phyloP scores from a whole-genome alignment of 2,797 vertebrate genomes.

The Hipposideros larvatus region DNA sequence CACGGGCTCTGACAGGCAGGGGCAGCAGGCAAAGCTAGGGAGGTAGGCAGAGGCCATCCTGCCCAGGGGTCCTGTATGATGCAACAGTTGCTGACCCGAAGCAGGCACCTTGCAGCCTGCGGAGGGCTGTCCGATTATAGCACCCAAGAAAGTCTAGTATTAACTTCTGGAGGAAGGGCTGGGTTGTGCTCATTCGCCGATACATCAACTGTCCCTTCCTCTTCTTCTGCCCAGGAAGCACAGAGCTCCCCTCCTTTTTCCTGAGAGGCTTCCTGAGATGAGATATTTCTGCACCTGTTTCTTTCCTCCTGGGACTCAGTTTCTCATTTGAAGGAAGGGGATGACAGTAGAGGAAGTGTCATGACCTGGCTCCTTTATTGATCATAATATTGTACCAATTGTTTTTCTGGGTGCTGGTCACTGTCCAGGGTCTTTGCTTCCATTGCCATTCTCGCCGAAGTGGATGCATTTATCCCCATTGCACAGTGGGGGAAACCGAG shows the following conservation, averaged over 20 bases:
- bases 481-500: constrained; percentile 33
- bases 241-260: background rate
- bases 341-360: background rate
- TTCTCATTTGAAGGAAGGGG: background rate
- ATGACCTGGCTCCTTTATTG: background rate
- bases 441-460: background rate
- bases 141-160: background rate
- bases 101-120: background rate
- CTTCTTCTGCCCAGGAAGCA: background rate
- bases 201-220: background rate
- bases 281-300: background rate
- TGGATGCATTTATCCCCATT: background rate
- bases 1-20: background rate
- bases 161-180: constrained; percentile 38
- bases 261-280: background rate
- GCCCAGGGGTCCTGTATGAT: background rate
- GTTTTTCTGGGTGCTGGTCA: background rate
- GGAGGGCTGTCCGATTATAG: background rate
- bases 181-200: background rate
- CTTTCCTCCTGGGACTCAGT: background rate
- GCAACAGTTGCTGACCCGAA: constrained; percentile 11
- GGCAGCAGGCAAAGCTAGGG: background rate
- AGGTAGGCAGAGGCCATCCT: constrained; percentile 30
- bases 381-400: background rate
- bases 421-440: background rate